Evolutionary conservation across 2,113 vertebrate genomes (phyloP).

Genomic region (Oryzias curvinotus): DNA sequence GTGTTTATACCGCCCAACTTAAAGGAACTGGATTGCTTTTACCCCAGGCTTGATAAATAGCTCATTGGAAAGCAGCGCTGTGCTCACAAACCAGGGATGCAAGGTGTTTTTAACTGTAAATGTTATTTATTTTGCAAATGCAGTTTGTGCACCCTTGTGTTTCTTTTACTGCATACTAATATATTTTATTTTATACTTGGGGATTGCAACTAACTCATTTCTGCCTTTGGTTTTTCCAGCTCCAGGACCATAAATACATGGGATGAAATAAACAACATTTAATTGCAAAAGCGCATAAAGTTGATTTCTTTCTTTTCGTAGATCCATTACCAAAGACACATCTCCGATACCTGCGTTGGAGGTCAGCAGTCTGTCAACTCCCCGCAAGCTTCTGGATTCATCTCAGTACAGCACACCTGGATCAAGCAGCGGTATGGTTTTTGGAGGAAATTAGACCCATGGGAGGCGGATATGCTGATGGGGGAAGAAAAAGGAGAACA

Average conservation of each 20-base stretch:
- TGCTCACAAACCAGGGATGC: conserved; percentile 37
- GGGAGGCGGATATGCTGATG: neutral
- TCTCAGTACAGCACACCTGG: conserved; percentile 87
- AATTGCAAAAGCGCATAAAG: neutral
- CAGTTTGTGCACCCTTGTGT: conserved; percentile 13
- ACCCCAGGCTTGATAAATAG: conserved; percentile 66
- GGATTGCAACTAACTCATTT: too few species aligned
- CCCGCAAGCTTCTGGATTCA: conserved; percentile 88
- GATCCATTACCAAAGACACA: conserved; percentile 83
- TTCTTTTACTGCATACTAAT: conserved; percentile 30
- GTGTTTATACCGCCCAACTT: conserved; percentile 60
- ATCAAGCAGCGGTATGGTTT: conserved; percentile 78
- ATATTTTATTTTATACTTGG: neutral
- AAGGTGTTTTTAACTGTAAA: conserved; percentile 34
- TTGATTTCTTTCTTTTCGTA: conserved; percentile 44
- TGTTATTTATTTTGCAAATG: conserved; percentile 45
- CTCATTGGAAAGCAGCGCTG: conserved; percentile 65
- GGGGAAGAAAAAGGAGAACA: too few species aligned
- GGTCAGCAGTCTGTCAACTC: conserved; percentile 87
- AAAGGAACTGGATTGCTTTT: conserved; percentile 55
- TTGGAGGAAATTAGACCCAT: neutral
- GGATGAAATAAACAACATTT: neutral
- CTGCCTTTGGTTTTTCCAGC: too few species aligned
- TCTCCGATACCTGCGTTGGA: conserved; percentile 84
- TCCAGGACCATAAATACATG: too few species aligned